Evolutionary conservation across 2,888 invertebrate genomes (phyloP).

Genomic region (Lysandra bellargus): DNA sequence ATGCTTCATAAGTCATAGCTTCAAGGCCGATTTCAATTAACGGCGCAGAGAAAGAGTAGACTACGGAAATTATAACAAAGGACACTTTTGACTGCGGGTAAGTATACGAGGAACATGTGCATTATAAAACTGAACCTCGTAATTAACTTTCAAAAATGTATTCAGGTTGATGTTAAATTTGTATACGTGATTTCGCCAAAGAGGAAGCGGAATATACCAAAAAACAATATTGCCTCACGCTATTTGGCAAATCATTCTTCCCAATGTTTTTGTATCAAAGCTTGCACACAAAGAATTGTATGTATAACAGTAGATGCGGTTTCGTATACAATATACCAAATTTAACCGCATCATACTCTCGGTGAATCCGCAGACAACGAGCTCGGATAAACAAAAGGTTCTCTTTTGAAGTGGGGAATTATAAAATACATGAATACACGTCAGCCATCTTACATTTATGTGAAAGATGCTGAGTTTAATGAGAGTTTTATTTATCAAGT

Average conservation of each 20-base stretch:
- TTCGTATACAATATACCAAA: background rate
- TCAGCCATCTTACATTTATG: constrained; percentile 42
- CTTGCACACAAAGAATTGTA: background rate
- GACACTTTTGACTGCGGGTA: too few relatives aligned
- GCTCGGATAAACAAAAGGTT: constrained; percentile 14
- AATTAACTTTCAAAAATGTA: too few relatives aligned
- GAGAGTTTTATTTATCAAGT: constrained; percentile 77
- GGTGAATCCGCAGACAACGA: constrained; percentile 10
- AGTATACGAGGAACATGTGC: too few relatives aligned
- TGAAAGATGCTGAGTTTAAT: constrained; percentile 69
- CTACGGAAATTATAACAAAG: too few relatives aligned
- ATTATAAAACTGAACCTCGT: too few relatives aligned
- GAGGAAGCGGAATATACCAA: too few relatives aligned
- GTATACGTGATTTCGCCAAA: too few relatives aligned
- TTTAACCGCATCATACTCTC: background rate
- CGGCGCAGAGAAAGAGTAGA: too few relatives aligned
- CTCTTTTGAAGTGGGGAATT: constrained; percentile 30
- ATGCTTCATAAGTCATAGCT: too few relatives aligned
- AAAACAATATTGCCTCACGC: too few relatives aligned
- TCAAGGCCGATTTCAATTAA: too few relatives aligned
- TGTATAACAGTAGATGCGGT: background rate
- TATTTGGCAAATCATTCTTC: background rate
- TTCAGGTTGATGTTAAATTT: too few relatives aligned
- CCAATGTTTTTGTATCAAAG: background rate
- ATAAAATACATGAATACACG: constrained; percentile 29